Evolutionary conservation across 2,797 vertebrate genomes (phyloP), one percentile per base, ranked within the genome.

Genomic region (Karalla daura): DNA sequence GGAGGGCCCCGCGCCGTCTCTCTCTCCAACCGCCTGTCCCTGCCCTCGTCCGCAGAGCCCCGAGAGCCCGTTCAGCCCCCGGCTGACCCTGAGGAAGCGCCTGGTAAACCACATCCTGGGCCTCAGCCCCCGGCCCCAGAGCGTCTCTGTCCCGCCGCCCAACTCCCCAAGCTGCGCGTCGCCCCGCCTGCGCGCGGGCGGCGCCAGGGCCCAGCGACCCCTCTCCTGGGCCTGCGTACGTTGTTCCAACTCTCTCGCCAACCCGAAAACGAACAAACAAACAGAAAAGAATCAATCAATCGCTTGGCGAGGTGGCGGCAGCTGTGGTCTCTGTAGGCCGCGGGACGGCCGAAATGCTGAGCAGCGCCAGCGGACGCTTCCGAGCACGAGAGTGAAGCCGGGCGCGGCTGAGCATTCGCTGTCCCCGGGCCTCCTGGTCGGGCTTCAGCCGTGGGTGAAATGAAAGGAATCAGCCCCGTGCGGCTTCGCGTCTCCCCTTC

Each of bases 71-170:
- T 93, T 92, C 91, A 94, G 93, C 94, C 96, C 93, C 43, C 93
- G 94, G 88, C 94, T 98, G 81, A 96, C 96, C 46, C 94, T 99
- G 92, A 94, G 91, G 95, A 96, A 93, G 87, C 94, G 96, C 86
- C 95, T 99, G 95, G 96, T 99, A 92, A 98, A 98, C 92, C 96
- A 94, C 92, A 94, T 99, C 77, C 94, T 99, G 94, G 97, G 97
- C 76, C 87, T 99, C 90, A 96, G 84, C 53, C 93, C 94, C 85
- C 90, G 92, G 80, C 93, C 86, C 76, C 94, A 95, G 66, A 95
- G 95, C 67, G 88, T 95, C 76, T 97, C 94, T 89, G 92, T 95
- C 86, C 94, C 95, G 78, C 94, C 95, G 78, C 90, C 93, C 74
- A 96, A 97, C 81, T 94, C 93, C 94, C 93, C 94, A 27, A 92